phyloP scores from a whole-genome alignment of 2,797 vertebrate genomes.

The Tachyglossus aculeatus region DNA sequence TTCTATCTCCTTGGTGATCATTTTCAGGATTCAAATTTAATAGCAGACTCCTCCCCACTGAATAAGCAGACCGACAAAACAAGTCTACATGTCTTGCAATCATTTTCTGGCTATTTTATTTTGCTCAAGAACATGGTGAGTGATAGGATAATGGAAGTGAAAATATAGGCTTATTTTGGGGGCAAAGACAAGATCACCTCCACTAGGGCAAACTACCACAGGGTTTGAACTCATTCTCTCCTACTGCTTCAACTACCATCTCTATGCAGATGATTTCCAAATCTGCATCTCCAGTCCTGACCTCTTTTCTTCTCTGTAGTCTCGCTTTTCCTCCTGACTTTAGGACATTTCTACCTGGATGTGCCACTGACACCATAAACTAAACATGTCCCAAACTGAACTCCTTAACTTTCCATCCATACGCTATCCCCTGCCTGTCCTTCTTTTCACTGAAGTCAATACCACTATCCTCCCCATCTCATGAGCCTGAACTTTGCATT shows the following conservation, averaged over 20 bases:
- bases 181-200: too few relatives aligned
- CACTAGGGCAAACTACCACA: too few relatives aligned
- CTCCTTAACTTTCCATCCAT: too few relatives aligned
- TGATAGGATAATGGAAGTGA: conserved; percentile 9
- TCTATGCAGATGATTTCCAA: not conserved
- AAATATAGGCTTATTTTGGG: not conserved
- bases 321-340: too few relatives aligned
- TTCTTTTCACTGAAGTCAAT: too few relatives aligned
- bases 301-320: not conserved
- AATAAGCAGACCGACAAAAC: not conserved
- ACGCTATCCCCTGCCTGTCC: too few relatives aligned
- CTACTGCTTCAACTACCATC: not conserved
- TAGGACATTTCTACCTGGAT: too few relatives aligned
- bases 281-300: not conserved
- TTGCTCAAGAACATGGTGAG: not conserved
- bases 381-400: too few relatives aligned
- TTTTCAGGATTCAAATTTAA: conserved; percentile 29
- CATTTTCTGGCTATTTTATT: not conserved
- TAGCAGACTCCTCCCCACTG: conserved; percentile 13
- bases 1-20: conserved; percentile 12
- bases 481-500: too few relatives aligned
- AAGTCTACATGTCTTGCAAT: not conserved
- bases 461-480: too few relatives aligned
- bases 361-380: too few relatives aligned
- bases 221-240: not conserved